phyloP scores from a whole-genome alignment of 2,888 invertebrate genomes.

The Pterostichus niger region DNA sequence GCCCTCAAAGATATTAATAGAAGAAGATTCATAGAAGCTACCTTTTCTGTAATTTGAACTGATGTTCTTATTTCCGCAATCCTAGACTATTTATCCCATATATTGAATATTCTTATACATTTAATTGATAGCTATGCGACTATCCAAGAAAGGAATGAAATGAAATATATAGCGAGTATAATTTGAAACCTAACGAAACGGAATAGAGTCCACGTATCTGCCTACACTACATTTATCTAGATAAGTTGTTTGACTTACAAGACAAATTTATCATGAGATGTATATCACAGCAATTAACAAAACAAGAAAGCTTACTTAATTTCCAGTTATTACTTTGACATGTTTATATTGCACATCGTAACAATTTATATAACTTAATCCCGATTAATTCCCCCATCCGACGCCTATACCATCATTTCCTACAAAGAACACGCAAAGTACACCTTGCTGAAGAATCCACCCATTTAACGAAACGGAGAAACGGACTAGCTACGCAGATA shows the following conservation, averaged over 20 bases:
- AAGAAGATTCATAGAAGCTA: no score
- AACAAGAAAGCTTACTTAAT: constrained; percentile 50
- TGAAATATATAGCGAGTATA: no score
- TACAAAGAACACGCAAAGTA: constrained; percentile 52
- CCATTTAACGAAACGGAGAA: constrained; percentile 47
- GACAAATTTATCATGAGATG: constrained; percentile 33
- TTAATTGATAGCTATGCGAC: no score
- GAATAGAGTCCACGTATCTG: no score
- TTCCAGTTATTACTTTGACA: constrained; percentile 44
- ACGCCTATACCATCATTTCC: constrained; percentile 32
- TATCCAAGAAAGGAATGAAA: no score
- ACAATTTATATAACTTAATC: constrained; percentile 46
- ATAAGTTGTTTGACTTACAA: constrained; percentile 25
- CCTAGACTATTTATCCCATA: no score
- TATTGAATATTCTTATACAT: no score
- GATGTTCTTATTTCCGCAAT: no score
- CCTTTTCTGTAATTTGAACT: no score
- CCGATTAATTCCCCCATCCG: constrained; percentile 27
- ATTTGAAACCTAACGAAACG: no score
- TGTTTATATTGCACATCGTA: constrained; percentile 42
- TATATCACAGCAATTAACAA: constrained; percentile 44
- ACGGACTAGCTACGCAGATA: constrained; percentile 37
- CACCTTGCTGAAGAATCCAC: constrained; percentile 16
- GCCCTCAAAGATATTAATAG: no score
- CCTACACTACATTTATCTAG: constrained; percentile 22